A percentile compares a stretch with the other conserved stretches of the same genome.
phyloP scores from a whole-genome alignment of 2,888 invertebrate species.

The Luperina testacea region DNA sequence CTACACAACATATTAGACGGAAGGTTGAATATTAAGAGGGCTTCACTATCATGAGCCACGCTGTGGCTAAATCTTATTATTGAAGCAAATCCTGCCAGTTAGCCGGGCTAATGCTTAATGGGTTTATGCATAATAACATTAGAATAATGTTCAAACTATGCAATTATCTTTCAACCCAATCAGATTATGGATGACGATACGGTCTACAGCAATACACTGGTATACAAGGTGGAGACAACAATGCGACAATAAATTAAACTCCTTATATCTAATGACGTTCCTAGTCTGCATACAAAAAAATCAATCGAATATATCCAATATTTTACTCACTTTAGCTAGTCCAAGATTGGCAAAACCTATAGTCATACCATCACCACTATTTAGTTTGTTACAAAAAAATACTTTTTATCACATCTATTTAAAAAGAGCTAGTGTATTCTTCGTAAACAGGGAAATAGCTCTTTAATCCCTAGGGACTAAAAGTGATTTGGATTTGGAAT shows the following conservation, averaged over 20 bases:
- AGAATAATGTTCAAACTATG: constrained; percentile 23
- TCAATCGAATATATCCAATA: no score
- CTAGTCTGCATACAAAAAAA: not conserved
- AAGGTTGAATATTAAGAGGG: constrained; percentile 29
- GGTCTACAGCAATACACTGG: not conserved
- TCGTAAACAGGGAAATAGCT: no score
- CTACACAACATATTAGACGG: not conserved
- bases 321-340: no score
- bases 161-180: constrained; percentile 30
- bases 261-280: no score
- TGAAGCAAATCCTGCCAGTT: constrained; percentile 32
- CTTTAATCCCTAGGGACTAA: no score
- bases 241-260: no score
- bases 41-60: constrained; percentile 18
- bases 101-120: constrained; percentile 35
- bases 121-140: constrained; percentile 32
- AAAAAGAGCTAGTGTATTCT: no score
- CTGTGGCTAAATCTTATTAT: constrained; percentile 31
- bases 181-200: constrained; percentile 10
- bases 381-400: no score
- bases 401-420: no score
- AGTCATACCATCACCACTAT: no score
- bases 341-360: no score
- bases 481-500: no score
- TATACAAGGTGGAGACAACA: not conserved